Percentiles rank a stretch among this genome's conserved stretches.
phyloP scores from a whole-genome alignment of 2,797 vertebrate genomes.

The Oreonectes daqikongensis region DNA sequence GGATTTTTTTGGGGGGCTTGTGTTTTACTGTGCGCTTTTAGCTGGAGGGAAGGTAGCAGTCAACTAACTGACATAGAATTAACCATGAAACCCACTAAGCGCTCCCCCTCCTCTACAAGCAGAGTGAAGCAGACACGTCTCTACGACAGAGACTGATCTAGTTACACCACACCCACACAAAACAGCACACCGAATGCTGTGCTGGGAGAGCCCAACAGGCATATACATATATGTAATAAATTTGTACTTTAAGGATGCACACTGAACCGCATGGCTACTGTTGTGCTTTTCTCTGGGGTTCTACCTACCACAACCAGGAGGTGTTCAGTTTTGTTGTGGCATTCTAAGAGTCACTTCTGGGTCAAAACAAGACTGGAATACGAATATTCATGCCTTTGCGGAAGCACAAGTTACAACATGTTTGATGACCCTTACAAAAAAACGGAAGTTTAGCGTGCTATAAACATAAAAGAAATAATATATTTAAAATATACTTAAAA shows the following conservation, averaged over 20 bases:
- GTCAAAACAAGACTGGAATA: background rate
- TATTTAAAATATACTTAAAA: too few species aligned
- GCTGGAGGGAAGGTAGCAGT: conserved; percentile 97
- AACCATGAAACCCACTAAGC: conserved; percentile 96
- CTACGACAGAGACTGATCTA: conserved; percentile 55
- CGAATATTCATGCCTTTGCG: background rate
- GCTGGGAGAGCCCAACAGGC: conserved; percentile 43
- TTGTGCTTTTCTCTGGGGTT: conserved; percentile 36
- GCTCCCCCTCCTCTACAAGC: conserved; percentile 77
- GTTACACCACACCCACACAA: conserved; percentile 46
- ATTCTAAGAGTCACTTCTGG: conserved; percentile 3
- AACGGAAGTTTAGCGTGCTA: too few species aligned
- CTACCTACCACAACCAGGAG: conserved; percentile 38
- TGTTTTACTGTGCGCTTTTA: conserved; percentile 84
- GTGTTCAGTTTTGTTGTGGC: background rate
- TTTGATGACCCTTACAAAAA: background rate
- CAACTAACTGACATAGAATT: conserved; percentile 99
- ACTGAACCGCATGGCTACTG: conserved; percentile 37
- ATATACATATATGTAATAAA: conserved; percentile 54
- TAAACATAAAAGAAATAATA: too few species aligned
- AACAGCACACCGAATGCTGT: conserved; percentile 37
- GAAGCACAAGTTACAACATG: background rate
- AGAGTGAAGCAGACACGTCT: conserved; percentile 58
- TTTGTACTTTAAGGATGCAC: conserved; percentile 49
- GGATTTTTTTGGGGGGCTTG: conserved; percentile 90